Conservation (phyloP, 2,797 vertebrate species). For the Acestrorhynchus altus region DNA sequence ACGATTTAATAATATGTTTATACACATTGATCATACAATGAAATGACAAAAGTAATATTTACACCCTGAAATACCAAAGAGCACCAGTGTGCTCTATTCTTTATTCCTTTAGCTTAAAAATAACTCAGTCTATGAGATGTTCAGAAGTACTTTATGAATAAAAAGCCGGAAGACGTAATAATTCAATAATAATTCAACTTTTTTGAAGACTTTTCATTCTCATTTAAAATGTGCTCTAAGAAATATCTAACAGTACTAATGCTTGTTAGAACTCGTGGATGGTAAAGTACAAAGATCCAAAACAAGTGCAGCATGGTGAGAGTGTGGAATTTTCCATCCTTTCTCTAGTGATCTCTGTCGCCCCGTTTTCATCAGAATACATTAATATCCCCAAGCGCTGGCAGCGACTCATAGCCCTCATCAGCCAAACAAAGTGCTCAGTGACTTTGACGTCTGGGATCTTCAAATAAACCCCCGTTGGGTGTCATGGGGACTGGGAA, state of each 20-base stretch:
- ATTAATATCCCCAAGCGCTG: constrained; percentile 93
- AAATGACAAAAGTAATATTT: too few relatives aligned
- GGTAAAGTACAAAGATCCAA: constrained; percentile 38
- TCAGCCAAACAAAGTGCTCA: constrained; percentile 87
- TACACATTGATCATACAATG: too few relatives aligned
- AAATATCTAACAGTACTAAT: neutral
- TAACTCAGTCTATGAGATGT: too few relatives aligned
- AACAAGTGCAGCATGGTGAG: constrained; percentile 44
- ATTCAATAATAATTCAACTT: too few relatives aligned
- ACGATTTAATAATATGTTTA: too few relatives aligned
- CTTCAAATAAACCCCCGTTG: constrained; percentile 96
- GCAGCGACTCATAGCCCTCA: constrained; percentile 78
- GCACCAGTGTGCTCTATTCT: too few relatives aligned
- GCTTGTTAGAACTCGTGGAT: constrained; percentile 27
- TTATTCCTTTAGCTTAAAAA: too few relatives aligned
- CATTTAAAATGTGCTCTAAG: too few relatives aligned
- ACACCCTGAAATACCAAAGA: too few relatives aligned
- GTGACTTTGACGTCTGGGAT: constrained; percentile 97
- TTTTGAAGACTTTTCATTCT: too few relatives aligned
- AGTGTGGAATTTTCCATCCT: constrained; percentile 53
- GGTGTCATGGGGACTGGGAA: constrained; percentile 98
- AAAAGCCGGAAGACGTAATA: too few relatives aligned
- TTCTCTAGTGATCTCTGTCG: constrained; percentile 51
- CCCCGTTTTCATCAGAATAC: constrained; percentile 81
- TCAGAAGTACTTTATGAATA: too few relatives aligned